These are phyloP conservation scores for Eulithis prunata DNA, from an alignment of 2,888 invertebrate species.

Conservation along the genomic window DNA sequence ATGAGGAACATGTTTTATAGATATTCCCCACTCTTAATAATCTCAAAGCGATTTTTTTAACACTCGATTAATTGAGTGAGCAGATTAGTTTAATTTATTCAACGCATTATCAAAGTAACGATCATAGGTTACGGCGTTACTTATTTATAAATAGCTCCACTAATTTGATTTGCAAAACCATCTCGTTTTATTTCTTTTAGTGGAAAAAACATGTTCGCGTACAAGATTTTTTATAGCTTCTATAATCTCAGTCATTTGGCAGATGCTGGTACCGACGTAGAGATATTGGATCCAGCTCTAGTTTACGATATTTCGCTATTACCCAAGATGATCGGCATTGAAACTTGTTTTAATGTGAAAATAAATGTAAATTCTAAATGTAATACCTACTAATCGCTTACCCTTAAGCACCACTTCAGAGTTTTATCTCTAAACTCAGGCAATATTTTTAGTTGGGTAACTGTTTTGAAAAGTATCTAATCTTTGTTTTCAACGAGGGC, in stretches of 20 bases:
- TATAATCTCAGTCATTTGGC: slow-evolving; percentile 37
- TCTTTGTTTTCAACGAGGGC: slow-evolving; percentile 25
- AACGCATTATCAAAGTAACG: slow-evolving; percentile 10
- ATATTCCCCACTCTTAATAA: not conserved
- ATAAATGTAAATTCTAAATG: slow-evolving; percentile 23
- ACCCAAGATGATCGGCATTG: slow-evolving; percentile 18
- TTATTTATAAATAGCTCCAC: slow-evolving; percentile 20
- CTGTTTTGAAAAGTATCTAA: slow-evolving; percentile 22
- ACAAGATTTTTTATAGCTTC: slow-evolving; percentile 33
- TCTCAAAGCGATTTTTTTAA: not conserved
- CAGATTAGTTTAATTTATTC: slow-evolving; percentile 30
- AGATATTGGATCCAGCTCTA: slow-evolving; percentile 33
- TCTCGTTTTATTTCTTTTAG: slow-evolving; percentile 17
- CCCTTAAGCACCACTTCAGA: slow-evolving; percentile 18
- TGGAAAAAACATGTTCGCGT: slow-evolving; percentile 8
- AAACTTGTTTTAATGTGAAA: slow-evolving; percentile 27
- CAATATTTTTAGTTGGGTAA: slow-evolving; percentile 17
- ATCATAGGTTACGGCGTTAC: slow-evolving; percentile 27
- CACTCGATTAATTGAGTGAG: slow-evolving; percentile 16
- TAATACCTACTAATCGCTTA: slow-evolving; percentile 24
- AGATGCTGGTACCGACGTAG: slow-evolving; percentile 30
- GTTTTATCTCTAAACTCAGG: slow-evolving; percentile 24
- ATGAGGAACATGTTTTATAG: not conserved
- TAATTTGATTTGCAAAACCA: slow-evolving; percentile 25
- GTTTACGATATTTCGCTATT: slow-evolving; percentile 32